Evolutionary conservation across 2,113 vertebrate genomes (phyloP), one percentile per base, ranked within the genome.

Genomic region (Macquaria ambigua): DNA sequence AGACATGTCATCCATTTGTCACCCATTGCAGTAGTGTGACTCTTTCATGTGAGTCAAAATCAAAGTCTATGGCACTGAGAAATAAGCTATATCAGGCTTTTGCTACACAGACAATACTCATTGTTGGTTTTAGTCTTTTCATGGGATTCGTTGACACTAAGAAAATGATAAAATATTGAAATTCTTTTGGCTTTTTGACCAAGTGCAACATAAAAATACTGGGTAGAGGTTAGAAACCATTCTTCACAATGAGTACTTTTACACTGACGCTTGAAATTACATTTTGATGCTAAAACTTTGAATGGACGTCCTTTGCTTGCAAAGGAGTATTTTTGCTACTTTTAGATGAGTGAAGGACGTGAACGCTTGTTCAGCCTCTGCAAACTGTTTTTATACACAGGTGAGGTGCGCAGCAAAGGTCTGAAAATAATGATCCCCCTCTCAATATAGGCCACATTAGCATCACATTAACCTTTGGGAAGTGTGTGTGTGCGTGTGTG

Each of bases 391-490:
- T 83, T 10, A 37, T 53, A 80, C 66, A 79, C 53, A 73, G 81
- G 70, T 86, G 77, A 77, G 78, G 61, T 73, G 72, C 48, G 81
- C 56, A 20, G 81, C 53, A 87, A 84, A 67, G 82, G 77, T 86
- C 81, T 91, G 73, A 84, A 87, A 90, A 84, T 90, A 88, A 89
- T 90, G 87, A 92, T 88, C 83, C 84, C 77, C 83, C 75, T 92
- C 87, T 89, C 76, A 89, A 88, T 82, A 89, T 76, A 87, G 79
- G 72, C 88, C 84, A 90, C 80, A 92, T 93, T 90, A 94, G 91
- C 87, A 95, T 93, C 77, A 67, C 85, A 94, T 94, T 89, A 91
- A 95, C 93, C 88, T 93, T 95, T 88, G 25, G 31, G 21, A 52
- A 18, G 63, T 58, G 74, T 55, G 73, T 75, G 77, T 79, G 75